Percentiles rank a stretch among this genome's conserved stretches.
phyloP scores from a whole-genome alignment of 2,113 vertebrate species.

The Seriola rivoliana region DNA sequence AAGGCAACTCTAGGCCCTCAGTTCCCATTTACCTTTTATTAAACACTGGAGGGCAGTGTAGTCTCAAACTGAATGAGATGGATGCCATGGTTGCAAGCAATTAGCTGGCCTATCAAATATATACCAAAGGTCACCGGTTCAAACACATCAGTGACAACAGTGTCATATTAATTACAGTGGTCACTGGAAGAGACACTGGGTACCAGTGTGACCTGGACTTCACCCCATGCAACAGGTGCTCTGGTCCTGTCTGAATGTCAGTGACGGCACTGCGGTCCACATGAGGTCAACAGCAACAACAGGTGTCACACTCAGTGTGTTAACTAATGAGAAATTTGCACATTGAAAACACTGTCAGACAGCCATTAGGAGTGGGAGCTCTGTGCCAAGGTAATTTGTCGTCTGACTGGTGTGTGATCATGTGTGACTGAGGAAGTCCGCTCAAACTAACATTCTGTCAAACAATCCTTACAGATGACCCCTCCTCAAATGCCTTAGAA shows the following conservation, averaged over 20 bases:
- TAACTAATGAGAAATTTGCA: slow-evolving; percentile 46
- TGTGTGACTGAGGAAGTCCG: not conserved
- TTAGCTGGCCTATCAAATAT: slow-evolving; percentile 9
- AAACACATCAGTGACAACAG: slow-evolving; percentile 24
- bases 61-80: not conserved
- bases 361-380: slow-evolving; percentile 1
- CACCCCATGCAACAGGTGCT: slow-evolving; percentile 52
- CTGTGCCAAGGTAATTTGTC: not conserved
- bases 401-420: slow-evolving; percentile 10
- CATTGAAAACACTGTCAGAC: not conserved
- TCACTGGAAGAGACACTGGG: slow-evolving; percentile 19
- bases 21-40: not conserved
- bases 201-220: slow-evolving; percentile 40
- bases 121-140: slow-evolving; percentile 42
- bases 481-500: slow-evolving; percentile 65
- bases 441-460: slow-evolving; percentile 36
- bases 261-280: slow-evolving; percentile 7
- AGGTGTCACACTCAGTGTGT: slow-evolving; percentile 38
- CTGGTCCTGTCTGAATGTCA: slow-evolving; percentile 45
- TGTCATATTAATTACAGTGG: slow-evolving; percentile 25
- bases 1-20: slow-evolving; percentile 26
- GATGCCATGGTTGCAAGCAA: too few relatives aligned
- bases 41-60: slow-evolving; percentile 45
- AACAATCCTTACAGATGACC: slow-evolving; percentile 25
- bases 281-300: slow-evolving; percentile 41